Conservation (phyloP, 1,140 invertebrate species). For the Xylocopa sonorina region DNA sequence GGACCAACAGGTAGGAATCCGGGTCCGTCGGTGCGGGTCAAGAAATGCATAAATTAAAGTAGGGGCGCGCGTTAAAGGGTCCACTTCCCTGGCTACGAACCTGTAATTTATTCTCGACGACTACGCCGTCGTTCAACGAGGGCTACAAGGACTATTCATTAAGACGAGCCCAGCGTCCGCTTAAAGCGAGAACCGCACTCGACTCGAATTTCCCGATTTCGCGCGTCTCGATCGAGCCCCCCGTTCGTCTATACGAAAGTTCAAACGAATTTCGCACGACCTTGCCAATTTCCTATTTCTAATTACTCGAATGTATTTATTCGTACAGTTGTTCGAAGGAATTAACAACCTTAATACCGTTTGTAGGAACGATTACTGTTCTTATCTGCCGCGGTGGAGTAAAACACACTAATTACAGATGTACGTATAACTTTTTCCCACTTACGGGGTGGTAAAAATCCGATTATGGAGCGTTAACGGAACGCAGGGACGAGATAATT, state of each 20-base stretch:
- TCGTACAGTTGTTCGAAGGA: too few species aligned
- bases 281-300: too few species aligned
- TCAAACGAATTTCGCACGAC: too few species aligned
- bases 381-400: too few species aligned
- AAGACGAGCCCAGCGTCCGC: constrained; percentile 41
- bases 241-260: too few species aligned
- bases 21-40: constrained; percentile 56
- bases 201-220: constrained; percentile 57
- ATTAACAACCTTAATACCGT: too few species aligned
- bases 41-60: constrained; percentile 69
- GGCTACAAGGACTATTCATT: constrained; percentile 55
- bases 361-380: too few species aligned
- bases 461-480: background rate
- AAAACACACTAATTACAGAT: too few species aligned
- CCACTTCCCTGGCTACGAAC: constrained; percentile 34
- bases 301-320: too few species aligned
- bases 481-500: constrained; percentile 30
- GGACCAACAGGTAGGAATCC: constrained; percentile 67
- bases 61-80: constrained; percentile 49
- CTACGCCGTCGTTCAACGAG: constrained; percentile 41
- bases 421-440: too few species aligned
- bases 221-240: background rate
- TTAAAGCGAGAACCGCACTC: constrained; percentile 32
- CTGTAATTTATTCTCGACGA: constrained; percentile 60
- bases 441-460: too few species aligned